Base-by-base conservation (phyloP, 2,888 invertebrate species). In the Dinocampus coccinellae region DNA sequence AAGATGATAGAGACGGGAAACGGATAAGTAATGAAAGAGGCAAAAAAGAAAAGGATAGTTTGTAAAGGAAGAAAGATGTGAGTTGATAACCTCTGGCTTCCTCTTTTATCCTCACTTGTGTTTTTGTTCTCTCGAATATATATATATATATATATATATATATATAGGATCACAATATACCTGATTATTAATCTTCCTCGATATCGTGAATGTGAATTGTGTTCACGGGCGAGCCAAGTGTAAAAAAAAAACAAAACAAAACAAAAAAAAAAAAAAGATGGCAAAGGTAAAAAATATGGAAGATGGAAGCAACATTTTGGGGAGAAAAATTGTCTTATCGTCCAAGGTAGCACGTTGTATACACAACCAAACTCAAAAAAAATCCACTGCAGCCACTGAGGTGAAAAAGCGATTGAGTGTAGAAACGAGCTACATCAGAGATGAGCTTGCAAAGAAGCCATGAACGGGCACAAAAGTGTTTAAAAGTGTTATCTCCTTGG, bases 401-500 rank as follows among this genome's bases (percentile, higher is more conserved):
- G 39, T 64, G 47, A 55, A 67, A 60, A 70, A 62, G 64, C 69
- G 61, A 74, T 79, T 6, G 20, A 47, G 16, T 20, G 47, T 7
- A 16, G n/a, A n/a, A 47, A 7, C 7, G 57, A 57, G 57, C 82
- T n/a, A 29, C 26, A 20, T 20, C n/a, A 13, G 42, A 63, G 29
- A n/a, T 39, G 62, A 83, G 81, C 82, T 84, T 83, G 82, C 82
- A 81, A 82, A 84, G 85, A 86, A 84, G 84, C 84, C 85, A 84
- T 82, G 85, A 83, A 82, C 84, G 83, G 84, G 83, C 85, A 85
- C n/a, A n/a, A n/a, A 86, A 86, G 86, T 86, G 86, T 86, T 87
- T 86, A 86, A 86, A 83, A 84, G 84, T 83, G 86, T 86, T 87
- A 87, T 86, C 86, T 85, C 81, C 82, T 80, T 83, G 83, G 85